Percentiles rank a stretch among this genome's conserved stretches.
These are phyloP conservation scores for Euwallacea similis DNA, from an alignment of 1,140 invertebrate species.

Conservation along the genomic window DNA sequence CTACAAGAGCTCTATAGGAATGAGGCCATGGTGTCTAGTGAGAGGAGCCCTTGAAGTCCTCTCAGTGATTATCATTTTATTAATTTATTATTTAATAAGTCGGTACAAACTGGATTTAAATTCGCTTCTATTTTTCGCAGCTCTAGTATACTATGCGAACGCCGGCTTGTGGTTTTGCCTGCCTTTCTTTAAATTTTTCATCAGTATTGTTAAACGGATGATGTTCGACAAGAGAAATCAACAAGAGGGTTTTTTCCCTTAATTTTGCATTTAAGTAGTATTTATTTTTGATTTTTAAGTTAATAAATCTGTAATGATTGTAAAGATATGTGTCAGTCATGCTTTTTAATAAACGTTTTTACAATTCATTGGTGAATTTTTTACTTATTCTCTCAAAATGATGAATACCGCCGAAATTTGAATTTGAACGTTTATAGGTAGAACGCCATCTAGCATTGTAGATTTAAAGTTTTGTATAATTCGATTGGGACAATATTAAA, in stretches of 20 bases:
- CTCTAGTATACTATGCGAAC: conserved; percentile 36
- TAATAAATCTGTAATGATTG: no score
- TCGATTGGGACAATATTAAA: no score
- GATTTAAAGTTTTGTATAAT: no score
- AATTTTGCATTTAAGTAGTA: neutral
- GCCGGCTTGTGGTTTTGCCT: conserved; percentile 39
- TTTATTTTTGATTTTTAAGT: no score
- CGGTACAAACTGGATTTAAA: conserved; percentile 32
- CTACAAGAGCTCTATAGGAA: conserved; percentile 38
- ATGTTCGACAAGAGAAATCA: conserved; percentile 25
- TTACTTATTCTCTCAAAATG: no score
- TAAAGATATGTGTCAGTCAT: no score
- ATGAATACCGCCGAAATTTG: no score
- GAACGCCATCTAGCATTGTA: no score
- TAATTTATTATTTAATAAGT: conserved; percentile 46
- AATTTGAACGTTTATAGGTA: no score
- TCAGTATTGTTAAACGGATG: conserved; percentile 16
- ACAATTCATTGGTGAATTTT: no score
- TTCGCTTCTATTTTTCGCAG: conserved; percentile 34
- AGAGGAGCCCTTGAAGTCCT: conserved; percentile 40
- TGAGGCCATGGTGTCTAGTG: conserved; percentile 38
- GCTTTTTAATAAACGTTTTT: no score
- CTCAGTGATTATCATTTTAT: conserved; percentile 40
- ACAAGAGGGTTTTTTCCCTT: conserved; percentile 23
- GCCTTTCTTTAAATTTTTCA: conserved; percentile 31